phyloP scores from a whole-genome alignment of 2,888 invertebrate genomes.

The Papilio elwesi region DNA sequence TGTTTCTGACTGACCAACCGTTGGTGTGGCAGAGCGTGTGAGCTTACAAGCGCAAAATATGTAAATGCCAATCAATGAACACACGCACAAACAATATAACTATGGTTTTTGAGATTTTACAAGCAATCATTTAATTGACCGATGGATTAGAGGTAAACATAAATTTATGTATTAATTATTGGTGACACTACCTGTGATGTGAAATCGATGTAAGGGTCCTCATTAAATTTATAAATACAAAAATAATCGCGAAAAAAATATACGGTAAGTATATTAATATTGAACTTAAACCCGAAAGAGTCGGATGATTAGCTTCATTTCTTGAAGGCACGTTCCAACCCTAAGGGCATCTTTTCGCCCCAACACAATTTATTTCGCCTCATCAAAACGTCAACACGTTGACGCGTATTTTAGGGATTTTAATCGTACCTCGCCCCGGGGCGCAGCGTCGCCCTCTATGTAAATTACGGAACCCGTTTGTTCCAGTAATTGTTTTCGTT shows the following conservation, averaged over 20 bases:
- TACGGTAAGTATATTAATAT: conserved; percentile 12
- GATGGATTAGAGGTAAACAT: too few relatives aligned
- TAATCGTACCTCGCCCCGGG: conserved; percentile 66
- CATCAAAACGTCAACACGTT: conserved; percentile 83
- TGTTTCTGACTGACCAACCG: conserved; percentile 29
- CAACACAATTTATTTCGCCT: conserved; percentile 77
- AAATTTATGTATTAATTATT: too few relatives aligned
- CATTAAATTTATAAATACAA: neutral
- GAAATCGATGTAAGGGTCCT: neutral
- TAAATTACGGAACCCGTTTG: conserved; percentile 69
- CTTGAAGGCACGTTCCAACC: conserved; percentile 72
- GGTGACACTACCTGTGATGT: too few relatives aligned
- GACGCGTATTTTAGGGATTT: conserved; percentile 81
- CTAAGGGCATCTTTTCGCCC: conserved; percentile 56
- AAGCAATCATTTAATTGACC: too few relatives aligned
- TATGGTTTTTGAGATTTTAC: too few relatives aligned
- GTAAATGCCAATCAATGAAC: neutral
- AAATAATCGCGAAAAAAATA: conserved; percentile 14
- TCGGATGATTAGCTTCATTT: conserved; percentile 79
- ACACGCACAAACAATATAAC: too few relatives aligned
- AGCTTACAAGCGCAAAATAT: conserved; percentile 9
- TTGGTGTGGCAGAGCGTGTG: neutral
- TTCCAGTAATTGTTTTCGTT: conserved; percentile 76
- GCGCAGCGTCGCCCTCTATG: conserved; percentile 64
- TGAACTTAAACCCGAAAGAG: conserved; percentile 44